These are phyloP conservation scores for Rhea pennata DNA, from an alignment of 2,113 vertebrate genomes.

Conservation along the genomic window DNA sequence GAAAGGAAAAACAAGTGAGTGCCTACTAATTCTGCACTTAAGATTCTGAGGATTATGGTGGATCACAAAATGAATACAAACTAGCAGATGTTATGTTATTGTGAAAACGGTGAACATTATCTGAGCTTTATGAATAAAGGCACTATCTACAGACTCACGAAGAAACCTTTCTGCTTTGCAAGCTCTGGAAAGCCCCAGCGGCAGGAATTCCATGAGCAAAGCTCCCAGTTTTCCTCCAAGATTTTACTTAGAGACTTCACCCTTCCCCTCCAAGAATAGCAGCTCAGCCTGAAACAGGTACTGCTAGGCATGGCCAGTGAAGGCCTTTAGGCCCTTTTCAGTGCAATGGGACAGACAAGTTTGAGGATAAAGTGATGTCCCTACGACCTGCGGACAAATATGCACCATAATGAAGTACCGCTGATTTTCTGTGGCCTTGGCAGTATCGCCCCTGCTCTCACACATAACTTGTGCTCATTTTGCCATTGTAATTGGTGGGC, in stretches of 20 bases:
- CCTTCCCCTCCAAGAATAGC: neutral
- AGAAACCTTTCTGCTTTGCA: neutral
- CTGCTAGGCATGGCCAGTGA: neutral
- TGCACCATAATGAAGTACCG: neutral
- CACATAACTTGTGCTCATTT: neutral
- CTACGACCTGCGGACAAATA: neutral
- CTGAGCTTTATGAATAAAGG: neutral
- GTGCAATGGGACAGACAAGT: neutral
- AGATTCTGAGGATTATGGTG: neutral
- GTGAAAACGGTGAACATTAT: neutral
- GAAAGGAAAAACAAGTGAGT: neutral
- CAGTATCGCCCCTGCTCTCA: neutral
- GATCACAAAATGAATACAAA: neutral
- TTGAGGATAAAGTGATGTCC: neutral
- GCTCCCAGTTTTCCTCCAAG: neutral
- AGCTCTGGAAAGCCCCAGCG: neutral
- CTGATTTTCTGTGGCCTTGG: neutral
- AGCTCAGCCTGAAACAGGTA: neutral
- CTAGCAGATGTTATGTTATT: neutral
- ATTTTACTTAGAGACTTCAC: neutral
- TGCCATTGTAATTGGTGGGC: no score
- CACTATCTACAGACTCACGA: neutral
- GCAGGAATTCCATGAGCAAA: neutral
- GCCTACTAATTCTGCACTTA: neutral
- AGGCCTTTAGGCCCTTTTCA: neutral